Evolutionary conservation across 2,888 invertebrate genomes (phyloP).

Genomic region (Trachelus tabidus): DNA sequence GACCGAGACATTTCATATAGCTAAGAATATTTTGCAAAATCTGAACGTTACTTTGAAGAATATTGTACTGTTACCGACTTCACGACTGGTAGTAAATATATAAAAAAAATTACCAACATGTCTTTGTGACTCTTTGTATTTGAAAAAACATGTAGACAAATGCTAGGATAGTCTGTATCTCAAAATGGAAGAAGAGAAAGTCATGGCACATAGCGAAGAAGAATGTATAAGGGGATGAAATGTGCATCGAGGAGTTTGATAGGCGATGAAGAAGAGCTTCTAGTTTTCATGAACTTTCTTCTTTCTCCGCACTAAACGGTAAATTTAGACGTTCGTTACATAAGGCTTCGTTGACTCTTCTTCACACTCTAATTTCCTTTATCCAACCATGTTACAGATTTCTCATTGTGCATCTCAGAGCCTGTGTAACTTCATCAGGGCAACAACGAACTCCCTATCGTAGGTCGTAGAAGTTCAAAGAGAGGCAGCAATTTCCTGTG

Average conservation of each 20-base stretch:
- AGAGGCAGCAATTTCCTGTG: slow-evolving; percentile 26
- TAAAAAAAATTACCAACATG: not conserved
- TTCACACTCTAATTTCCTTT: too few relatives aligned
- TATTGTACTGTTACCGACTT: not conserved
- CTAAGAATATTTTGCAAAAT: not conserved
- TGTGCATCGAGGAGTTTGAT: not conserved
- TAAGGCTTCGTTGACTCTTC: not conserved
- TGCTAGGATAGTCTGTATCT: not conserved
- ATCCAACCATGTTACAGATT: too few relatives aligned
- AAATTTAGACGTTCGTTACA: too few relatives aligned
- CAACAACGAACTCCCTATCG: too few relatives aligned
- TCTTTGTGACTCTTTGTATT: not conserved
- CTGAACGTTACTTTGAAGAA: not conserved
- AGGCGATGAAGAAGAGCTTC: too few relatives aligned
- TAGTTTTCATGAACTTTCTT: too few relatives aligned
- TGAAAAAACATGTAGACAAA: not conserved
- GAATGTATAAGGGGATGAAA: not conserved
- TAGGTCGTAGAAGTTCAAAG: not conserved
- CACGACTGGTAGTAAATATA: not conserved
- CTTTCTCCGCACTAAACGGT: too few relatives aligned
- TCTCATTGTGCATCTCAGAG: too few relatives aligned
- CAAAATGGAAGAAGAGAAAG: not conserved
- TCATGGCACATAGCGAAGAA: not conserved
- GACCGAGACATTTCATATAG: too few relatives aligned
- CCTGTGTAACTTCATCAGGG: too few relatives aligned